Evolutionary conservation across 2,797 vertebrate genomes (phyloP), one percentile per base, ranked within the genome.

Genomic region (Rhinichthys osculus): DNA sequence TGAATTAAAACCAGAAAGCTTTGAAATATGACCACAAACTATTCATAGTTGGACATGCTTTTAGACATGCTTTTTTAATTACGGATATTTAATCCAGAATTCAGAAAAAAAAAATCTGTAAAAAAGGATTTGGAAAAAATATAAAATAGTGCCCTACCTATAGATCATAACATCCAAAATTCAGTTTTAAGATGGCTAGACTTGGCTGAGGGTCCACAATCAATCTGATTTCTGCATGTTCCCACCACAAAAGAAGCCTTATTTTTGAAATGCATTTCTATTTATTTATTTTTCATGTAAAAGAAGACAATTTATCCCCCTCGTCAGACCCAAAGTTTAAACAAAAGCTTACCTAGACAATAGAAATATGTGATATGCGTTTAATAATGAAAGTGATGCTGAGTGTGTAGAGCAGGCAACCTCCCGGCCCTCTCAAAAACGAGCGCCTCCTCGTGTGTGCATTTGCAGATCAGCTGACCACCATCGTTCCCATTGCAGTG

Each of bases 401-500:
- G 13, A 30, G 23, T 72, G 40, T 13, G 4, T 67, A 67, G 62
- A 80, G 2, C 54, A 69, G 62, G 19, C 10, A 59, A 35, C 14
- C 62, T 64, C 42, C 42, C n/a, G 38, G 30, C 50, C 7, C 70
- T 66, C 73, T 88, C 44, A 84, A 80, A 79, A 62, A 64, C 69
- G 11, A 70, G 85, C 70, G n/a, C 54, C 13, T 84, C 42, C 79
- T 62, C 62, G 11, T 72, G 66, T 87, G 81, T 80, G 66, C 85
- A 38, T 88, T 87, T 86, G 4, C 90, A 96, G 95, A 95, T 72
- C 94, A 95, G 78, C 83, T 95, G 27, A 86, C 89, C 76, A 91
- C 94, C 0, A 91, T 93, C 0, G 85, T 95, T 87, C 95, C 95
- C 0, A 93, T 95, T 66, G 95, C 94, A 1, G 92, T 95, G 83